Evolutionary conservation across 2,888 invertebrate species (phyloP).

Genomic region (Parnassius apollo): DNA sequence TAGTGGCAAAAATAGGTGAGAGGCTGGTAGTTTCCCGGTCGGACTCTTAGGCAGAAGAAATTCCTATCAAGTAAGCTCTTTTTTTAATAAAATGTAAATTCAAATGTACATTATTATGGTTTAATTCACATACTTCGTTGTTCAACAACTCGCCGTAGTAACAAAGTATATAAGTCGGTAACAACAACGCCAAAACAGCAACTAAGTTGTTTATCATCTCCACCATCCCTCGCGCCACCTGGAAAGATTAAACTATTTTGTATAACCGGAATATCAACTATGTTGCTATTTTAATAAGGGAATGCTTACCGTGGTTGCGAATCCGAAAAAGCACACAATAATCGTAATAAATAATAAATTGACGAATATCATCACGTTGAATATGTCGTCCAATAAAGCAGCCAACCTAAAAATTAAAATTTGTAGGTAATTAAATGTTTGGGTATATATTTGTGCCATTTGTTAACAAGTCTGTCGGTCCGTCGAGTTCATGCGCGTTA

Average conservation of each 20-base stretch:
- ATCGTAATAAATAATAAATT: constrained; percentile 47
- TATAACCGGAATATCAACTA: not conserved
- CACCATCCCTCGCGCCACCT: constrained; percentile 39
- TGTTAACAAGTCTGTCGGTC: not conserved
- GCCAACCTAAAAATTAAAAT: constrained; percentile 44
- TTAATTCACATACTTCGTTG: constrained; percentile 1
- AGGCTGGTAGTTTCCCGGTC: too few species aligned
- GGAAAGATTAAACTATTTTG: constrained; percentile 20
- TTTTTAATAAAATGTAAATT: too few species aligned
- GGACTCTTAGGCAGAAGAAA: too few species aligned
- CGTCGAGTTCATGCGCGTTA: not conserved
- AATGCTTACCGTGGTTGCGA: constrained; percentile 48
- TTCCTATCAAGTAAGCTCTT: too few species aligned
- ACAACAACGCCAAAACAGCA: constrained; percentile 35
- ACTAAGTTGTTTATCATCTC: constrained; percentile 43
- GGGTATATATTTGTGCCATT: not conserved
- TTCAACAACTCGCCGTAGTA: constrained; percentile 48
- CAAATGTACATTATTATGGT: too few species aligned
- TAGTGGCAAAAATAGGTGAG: too few species aligned
- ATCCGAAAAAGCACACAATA: constrained; percentile 52
- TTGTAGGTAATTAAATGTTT: not conserved
- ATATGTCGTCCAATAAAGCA: constrained; percentile 44
- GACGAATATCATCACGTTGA: constrained; percentile 51
- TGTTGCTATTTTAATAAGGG: too few species aligned
- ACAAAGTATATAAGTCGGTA: constrained; percentile 46